phyloP scores from a whole-genome alignment of 2,113 vertebrate genomes.

The Ancistrus triradiatus region DNA sequence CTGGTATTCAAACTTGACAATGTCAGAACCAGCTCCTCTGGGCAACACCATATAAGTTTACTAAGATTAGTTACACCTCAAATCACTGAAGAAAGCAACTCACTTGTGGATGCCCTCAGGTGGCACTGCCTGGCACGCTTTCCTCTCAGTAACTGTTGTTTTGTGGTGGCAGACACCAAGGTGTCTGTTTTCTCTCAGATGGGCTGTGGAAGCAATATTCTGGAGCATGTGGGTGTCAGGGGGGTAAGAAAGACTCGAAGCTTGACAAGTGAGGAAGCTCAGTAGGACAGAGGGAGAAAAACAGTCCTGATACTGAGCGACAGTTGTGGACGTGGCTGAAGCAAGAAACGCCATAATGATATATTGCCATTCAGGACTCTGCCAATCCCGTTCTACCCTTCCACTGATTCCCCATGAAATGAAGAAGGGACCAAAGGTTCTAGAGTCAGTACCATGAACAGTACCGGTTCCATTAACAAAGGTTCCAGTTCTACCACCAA shows the following conservation, averaged over 20 bases:
- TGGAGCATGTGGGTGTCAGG: constrained; percentile 21
- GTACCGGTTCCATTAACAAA: too few species aligned
- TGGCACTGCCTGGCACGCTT: constrained; percentile 14
- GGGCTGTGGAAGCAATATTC: constrained; percentile 15
- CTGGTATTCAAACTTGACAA: too few species aligned
- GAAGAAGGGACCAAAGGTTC: too few species aligned
- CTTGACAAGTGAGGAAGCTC: constrained; percentile 58
- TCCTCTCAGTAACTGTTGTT: constrained; percentile 28
- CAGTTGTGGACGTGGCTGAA: constrained; percentile 52
- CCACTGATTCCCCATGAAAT: too few species aligned
- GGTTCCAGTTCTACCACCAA: too few species aligned
- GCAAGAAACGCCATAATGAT: constrained; percentile 29
- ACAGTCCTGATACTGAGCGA: constrained; percentile 46
- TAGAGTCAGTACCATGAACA: too few species aligned
- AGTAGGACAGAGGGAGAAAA: constrained; percentile 48
- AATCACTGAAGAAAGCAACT: constrained; percentile 7
- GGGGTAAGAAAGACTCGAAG: constrained; percentile 55
- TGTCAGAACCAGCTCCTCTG: too few species aligned
- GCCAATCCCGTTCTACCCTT: constrained; percentile 9
- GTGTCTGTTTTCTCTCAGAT: constrained; percentile 35
- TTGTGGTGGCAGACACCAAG: constrained; percentile 33
- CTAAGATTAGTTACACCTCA: constrained; percentile 1
- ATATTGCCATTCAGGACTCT: constrained; percentile 39
- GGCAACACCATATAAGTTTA: too few species aligned
- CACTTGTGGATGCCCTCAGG: constrained; percentile 11